These are phyloP conservation scores for Acromyrmex heyeri DNA, from an alignment of 1,140 invertebrate species.

Conservation along the genomic window DNA sequence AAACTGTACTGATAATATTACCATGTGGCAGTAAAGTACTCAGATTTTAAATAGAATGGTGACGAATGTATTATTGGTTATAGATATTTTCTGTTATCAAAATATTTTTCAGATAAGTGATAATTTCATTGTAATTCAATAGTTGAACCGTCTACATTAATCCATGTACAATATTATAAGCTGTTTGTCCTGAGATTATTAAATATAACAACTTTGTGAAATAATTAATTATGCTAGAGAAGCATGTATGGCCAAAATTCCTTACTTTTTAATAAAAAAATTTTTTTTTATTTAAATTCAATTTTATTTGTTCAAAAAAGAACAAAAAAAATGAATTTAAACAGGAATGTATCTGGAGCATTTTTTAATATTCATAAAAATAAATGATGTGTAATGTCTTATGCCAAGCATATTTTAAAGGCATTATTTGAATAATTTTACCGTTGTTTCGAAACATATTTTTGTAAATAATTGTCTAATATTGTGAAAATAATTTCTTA, in stretches of 20 bases:
- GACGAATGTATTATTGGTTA: neutral
- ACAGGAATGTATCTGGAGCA: neutral
- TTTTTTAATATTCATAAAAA: conserved; percentile 2
- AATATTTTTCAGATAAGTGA: conserved; percentile 27
- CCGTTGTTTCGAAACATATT: neutral
- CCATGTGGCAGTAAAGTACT: conserved; percentile 68
- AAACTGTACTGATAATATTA: conserved; percentile 56
- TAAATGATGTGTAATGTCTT: neutral
- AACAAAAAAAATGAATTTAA: no score
- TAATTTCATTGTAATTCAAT: conserved; percentile 35
- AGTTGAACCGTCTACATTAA: neutral
- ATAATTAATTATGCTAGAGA: neutral
- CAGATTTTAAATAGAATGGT: conserved; percentile 37
- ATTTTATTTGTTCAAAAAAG: neutral
- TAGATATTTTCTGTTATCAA: neutral
- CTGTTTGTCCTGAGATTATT: conserved; percentile 20
- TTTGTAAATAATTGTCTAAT: neutral
- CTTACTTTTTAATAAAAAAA: neutral
- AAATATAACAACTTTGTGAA: conserved; percentile 5
- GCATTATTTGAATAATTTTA: conserved; percentile 4
- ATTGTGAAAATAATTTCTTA: neutral
- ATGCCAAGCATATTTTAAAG: neutral
- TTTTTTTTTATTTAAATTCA: neutral
- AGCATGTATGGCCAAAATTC: neutral
- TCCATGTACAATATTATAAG: conserved; percentile 13